Conservation (phyloP, 2,888 invertebrate genomes). For the Unio delphinus region DNA sequence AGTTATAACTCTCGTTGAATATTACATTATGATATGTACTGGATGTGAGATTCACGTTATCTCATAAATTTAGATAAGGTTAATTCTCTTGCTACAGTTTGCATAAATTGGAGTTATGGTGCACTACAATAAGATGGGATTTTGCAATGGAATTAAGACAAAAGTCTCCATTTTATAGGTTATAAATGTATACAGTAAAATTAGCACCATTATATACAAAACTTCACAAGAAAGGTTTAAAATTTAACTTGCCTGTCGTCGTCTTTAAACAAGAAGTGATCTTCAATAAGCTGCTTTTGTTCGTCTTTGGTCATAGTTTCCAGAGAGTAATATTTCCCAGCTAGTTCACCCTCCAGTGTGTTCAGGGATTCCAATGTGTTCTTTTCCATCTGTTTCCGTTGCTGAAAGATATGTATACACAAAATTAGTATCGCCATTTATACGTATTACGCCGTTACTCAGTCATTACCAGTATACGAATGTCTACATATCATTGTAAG, state of each 20-base stretch:
- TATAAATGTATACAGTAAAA: neutral
- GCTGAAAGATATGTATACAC: constrained; percentile 26
- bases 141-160: neutral
- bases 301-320: constrained; percentile 46
- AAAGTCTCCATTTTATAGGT: neutral
- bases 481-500: no score
- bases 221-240: neutral
- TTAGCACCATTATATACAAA: neutral
- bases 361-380: constrained; percentile 39
- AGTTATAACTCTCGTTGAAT: no score
- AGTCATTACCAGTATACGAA: no score
- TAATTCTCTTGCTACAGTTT: no score
- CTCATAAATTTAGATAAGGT: no score
- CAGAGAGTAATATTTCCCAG: constrained; percentile 70
- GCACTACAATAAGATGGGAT: neutral
- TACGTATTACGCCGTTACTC: neutral
- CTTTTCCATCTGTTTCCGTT: constrained; percentile 51
- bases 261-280: constrained; percentile 63
- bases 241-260: constrained; percentile 42
- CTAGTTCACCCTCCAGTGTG: constrained; percentile 54
- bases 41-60: no score
- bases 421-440: neutral
- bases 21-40: no score
- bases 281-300: constrained; percentile 56
- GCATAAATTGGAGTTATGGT: neutral